Percentiles rank a stretch among this genome's conserved stretches.
phyloP scores from a whole-genome alignment of 2,888 invertebrate genomes.

The Apodemia mormo region DNA sequence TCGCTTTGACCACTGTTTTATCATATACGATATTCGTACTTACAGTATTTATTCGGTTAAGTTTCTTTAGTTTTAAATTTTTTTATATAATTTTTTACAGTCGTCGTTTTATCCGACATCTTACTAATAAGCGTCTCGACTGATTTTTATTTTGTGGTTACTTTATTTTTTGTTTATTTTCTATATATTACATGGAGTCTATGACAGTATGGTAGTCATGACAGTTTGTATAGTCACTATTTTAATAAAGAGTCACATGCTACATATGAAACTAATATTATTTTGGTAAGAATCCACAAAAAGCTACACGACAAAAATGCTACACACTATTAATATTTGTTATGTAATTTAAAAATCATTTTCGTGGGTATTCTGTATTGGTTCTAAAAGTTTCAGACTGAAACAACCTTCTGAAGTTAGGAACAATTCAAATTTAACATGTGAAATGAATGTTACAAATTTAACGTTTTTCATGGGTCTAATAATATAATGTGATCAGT shows the following conservation, averaged over 20 bases:
- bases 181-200: neutral
- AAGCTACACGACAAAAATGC: no score
- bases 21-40: conserved; percentile 55
- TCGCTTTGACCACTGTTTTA: conserved; percentile 32
- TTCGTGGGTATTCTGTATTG: no score
- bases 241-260: neutral
- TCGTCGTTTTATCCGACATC: conserved; percentile 33
- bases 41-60: conserved; percentile 80
- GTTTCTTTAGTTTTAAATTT: conserved; percentile 54
- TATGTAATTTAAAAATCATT: no score
- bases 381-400: neutral
- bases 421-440: no score
- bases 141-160: conserved; percentile 25
- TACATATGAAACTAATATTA: neutral
- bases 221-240: conserved; percentile 1
- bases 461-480: no score
- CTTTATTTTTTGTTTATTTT: neutral
- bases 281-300: neutral
- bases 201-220: neutral
- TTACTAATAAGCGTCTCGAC: conserved; percentile 32
- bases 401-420: neutral
- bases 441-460: no score
- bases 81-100: conserved; percentile 47
- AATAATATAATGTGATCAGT: neutral
- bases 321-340: no score